phyloP scores from a whole-genome alignment of 2,113 vertebrate species.

The Psephotus haematonotus region DNA sequence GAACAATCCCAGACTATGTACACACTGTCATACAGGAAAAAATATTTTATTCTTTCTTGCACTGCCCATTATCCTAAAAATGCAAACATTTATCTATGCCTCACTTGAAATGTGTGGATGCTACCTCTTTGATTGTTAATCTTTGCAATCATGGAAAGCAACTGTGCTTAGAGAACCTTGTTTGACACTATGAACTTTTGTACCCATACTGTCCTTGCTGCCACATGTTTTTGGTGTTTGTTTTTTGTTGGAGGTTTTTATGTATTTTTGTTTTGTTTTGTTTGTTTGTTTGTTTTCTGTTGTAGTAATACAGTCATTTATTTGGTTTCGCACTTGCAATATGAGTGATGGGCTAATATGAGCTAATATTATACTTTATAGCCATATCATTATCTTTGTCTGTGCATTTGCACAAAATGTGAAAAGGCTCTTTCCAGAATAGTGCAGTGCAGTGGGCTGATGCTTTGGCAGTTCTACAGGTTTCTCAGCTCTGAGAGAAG shows the following conservation, averaged over 20 bases:
- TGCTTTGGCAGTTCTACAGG: not conserved
- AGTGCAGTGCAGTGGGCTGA: not conserved
- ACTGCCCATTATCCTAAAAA: not conserved
- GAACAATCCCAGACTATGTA: not conserved
- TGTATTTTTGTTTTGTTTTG: not conserved
- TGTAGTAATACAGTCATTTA: not conserved
- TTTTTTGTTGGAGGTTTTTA: not conserved
- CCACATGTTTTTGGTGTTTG: not conserved
- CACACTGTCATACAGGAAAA: not conserved
- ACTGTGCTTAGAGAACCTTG: not conserved
- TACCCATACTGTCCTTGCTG: not conserved
- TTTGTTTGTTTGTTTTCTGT: not conserved
- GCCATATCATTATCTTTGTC: not conserved
- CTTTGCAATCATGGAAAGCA: not conserved
- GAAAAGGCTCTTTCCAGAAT: not conserved
- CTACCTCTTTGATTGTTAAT: not conserved
- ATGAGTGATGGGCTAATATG: not conserved
- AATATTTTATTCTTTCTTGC: not conserved
- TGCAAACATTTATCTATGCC: not conserved
- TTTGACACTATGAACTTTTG: not conserved
- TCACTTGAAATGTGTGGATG: not conserved
- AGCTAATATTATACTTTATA: not conserved
- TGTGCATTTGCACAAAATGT: not conserved
- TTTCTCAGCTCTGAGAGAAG: not conserved
- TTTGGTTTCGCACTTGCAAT: not conserved